Evolutionary conservation across 2,888 invertebrate genomes (phyloP).

Genomic region (Nemotelus nigrinus): DNA sequence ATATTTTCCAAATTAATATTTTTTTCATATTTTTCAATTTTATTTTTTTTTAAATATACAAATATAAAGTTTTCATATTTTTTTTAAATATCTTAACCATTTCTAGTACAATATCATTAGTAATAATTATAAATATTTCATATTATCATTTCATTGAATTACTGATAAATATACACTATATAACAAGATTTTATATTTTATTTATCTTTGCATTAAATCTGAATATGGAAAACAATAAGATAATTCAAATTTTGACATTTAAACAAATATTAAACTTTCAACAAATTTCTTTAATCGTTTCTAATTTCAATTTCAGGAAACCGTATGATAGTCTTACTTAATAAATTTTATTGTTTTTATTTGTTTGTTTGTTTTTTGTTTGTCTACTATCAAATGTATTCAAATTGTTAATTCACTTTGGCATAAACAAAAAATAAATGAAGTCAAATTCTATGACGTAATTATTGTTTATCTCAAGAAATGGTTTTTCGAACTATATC

Average conservation of each 20-base stretch:
- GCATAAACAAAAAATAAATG: too few relatives aligned
- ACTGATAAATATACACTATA: slow-evolving; percentile 44
- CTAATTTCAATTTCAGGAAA: slow-evolving; percentile 4
- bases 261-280: not conserved
- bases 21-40: slow-evolving; percentile 24
- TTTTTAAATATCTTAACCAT: slow-evolving; percentile 20
- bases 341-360: too few relatives aligned
- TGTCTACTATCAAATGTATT: too few relatives aligned
- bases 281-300: not conserved
- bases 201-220: slow-evolving; percentile 23
- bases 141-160: slow-evolving; percentile 25
- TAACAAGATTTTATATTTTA: slow-evolving; percentile 34
- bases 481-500: too few relatives aligned
- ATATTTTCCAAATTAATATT: slow-evolving; percentile 19
- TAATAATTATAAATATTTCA: slow-evolving; percentile 24
- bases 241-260: not conserved
- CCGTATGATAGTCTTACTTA: too few relatives aligned
- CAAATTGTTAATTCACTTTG: too few relatives aligned
- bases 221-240: not conserved
- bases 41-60: slow-evolving; percentile 43
- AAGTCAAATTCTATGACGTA: too few relatives aligned
- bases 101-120: slow-evolving; percentile 22
- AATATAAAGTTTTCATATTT: slow-evolving; percentile 37
- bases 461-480: too few relatives aligned
- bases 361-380: too few relatives aligned